Conservation (phyloP, 2,888 invertebrate species). For the Orthonevra nobilis region DNA sequence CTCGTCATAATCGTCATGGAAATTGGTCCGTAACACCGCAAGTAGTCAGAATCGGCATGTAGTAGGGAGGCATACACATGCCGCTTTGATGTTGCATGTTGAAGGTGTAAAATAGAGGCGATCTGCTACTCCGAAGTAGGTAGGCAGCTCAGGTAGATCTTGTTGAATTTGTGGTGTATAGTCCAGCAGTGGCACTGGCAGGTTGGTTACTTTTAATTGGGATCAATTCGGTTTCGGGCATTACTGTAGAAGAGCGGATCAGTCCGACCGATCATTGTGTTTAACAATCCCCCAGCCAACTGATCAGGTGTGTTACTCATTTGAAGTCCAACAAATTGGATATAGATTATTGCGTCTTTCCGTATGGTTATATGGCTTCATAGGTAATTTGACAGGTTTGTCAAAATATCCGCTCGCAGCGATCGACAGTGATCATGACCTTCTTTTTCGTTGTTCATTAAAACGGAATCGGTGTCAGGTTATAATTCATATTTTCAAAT, state of each 20-base stretch:
- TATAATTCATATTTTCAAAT: constrained; percentile 24
- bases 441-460: constrained; percentile 17
- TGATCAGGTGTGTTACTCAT: constrained; percentile 60
- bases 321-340: constrained; percentile 54
- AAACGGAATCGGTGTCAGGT: constrained; percentile 37
- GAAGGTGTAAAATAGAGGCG: constrained; percentile 70
- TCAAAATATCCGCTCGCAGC: constrained; percentile 65
- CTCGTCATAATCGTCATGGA: constrained; percentile 68
- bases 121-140: constrained; percentile 56
- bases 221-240: constrained; percentile 57
- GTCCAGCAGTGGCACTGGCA: constrained; percentile 49
- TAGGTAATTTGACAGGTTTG: constrained; percentile 66
- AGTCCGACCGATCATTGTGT: constrained; percentile 15
- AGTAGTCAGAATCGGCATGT: constrained; percentile 53
- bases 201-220: constrained; percentile 67
- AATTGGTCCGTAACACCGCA: constrained; percentile 63
- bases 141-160: constrained; percentile 51
- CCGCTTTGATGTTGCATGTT: constrained; percentile 63
- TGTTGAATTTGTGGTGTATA: neutral
- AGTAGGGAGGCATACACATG: too few species aligned
- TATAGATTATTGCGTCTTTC: constrained; percentile 30
- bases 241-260: constrained; percentile 30
- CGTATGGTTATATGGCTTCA: constrained; percentile 29
- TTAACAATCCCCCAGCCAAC: constrained; percentile 7
- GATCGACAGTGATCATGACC: constrained; percentile 48